Conservation (phyloP, 2,113 vertebrate genomes). For the Sclerurus mexicanus region DNA sequence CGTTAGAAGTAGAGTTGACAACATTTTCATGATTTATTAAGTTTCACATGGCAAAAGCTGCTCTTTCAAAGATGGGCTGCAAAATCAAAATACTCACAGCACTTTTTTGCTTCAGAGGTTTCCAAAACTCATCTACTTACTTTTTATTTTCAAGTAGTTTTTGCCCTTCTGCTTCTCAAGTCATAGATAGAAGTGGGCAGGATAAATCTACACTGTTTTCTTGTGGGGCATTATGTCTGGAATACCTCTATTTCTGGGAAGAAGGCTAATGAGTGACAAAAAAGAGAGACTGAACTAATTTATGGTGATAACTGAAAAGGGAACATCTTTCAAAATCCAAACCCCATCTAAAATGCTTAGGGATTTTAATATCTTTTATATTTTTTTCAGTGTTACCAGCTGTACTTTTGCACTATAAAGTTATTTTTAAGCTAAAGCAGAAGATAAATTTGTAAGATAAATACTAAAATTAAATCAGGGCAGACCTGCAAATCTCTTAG, state of each 20-base stretch:
- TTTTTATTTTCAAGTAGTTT: not conserved
- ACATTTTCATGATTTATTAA: not conserved
- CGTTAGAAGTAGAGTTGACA: not conserved
- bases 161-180: not conserved
- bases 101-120: not conserved
- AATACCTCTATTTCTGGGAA: not conserved
- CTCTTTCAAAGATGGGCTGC: not conserved
- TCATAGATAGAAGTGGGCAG: not conserved
- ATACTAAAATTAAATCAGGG: not conserved
- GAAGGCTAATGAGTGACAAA: not conserved
- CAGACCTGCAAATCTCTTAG: not conserved
- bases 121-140: not conserved
- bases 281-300: not conserved
- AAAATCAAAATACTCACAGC: not conserved
- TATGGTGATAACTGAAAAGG: not conserved
- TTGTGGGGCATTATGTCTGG: not conserved
- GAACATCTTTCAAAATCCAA: not conserved
- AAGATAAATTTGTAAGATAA: not conserved
- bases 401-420: not conserved
- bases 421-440: not conserved
- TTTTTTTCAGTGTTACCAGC: not conserved
- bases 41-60: not conserved
- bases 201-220: not conserved
- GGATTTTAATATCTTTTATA: not conserved
- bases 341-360: not conserved